phyloP scores from a whole-genome alignment of 1,140 invertebrate genomes.

The Pteromalus puparum region DNA sequence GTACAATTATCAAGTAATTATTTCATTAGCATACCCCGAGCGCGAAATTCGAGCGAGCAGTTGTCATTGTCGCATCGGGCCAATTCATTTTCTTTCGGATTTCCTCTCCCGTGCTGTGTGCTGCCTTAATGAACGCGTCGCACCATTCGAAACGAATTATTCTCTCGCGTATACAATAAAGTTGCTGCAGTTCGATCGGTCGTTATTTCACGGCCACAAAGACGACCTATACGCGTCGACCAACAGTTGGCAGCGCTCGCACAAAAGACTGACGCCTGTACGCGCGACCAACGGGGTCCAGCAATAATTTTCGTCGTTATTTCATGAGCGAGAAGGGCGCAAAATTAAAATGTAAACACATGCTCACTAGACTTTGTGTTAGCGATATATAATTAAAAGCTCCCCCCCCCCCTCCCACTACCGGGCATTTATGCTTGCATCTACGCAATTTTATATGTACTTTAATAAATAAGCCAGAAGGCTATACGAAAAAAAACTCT shows the following conservation, averaged over 20 bases:
- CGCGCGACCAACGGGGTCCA: background rate
- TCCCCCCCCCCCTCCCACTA: no score
- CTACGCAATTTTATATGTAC: background rate
- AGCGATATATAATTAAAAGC: no score
- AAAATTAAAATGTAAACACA: background rate
- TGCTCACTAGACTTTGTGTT: no score
- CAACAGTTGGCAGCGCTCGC: slow-evolving; percentile 8
- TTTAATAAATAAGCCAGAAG: background rate
- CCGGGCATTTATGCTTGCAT: no score
- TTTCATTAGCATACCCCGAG: slow-evolving; percentile 20
- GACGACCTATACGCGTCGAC: background rate
- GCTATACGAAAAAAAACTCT: background rate
- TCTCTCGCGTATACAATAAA: background rate
- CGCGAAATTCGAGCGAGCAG: background rate
- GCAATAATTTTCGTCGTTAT: background rate
- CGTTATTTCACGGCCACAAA: slow-evolving; percentile 45
- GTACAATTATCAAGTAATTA: slow-evolving; percentile 30
- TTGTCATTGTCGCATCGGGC: slow-evolving; percentile 15
- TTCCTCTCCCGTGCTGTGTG: background rate
- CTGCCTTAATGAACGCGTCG: slow-evolving; percentile 12
- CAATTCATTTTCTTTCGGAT: slow-evolving; percentile 6
- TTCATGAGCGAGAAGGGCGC: background rate
- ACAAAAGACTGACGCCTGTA: slow-evolving; percentile 14
- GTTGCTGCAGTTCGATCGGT: slow-evolving; percentile 1
- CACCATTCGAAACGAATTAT: slow-evolving; percentile 38